These are phyloP conservation scores for Drosophila ezoana DNA, from an alignment of 2,888 invertebrate species.

Conservation along the genomic window DNA sequence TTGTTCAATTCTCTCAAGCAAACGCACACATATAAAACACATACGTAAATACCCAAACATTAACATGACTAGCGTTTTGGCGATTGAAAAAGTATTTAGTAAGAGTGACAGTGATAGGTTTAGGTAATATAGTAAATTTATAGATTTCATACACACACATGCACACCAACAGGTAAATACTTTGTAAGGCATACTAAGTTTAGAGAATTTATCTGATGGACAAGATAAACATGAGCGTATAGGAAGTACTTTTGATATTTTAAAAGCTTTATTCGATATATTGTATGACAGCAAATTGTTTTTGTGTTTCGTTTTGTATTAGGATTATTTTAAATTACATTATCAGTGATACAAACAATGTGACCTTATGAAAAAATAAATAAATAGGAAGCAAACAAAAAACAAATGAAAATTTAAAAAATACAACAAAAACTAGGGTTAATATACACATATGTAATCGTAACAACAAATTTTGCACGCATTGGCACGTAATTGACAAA, in stretches of 20 bases:
- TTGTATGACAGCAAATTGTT: slow-evolving; percentile 35
- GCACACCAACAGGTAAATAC: slow-evolving; percentile 45
- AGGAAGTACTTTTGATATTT: slow-evolving; percentile 33
- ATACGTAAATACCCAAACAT: slow-evolving; percentile 23
- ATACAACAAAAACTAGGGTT: slow-evolving; percentile 38
- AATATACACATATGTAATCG: slow-evolving; percentile 43
- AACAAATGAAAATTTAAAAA: slow-evolving; percentile 27
- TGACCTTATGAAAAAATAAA: slow-evolving; percentile 83
- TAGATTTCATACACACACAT: slow-evolving; percentile 65
- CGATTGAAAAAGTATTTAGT: slow-evolving; percentile 20
- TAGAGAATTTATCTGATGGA: slow-evolving; percentile 7
- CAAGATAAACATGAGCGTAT: slow-evolving; percentile 1
- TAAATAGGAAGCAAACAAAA: slow-evolving; percentile 52
- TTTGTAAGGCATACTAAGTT: slow-evolving; percentile 44
- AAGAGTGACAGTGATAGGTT: slow-evolving; percentile 48
- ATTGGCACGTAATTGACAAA: slow-evolving; percentile 61
- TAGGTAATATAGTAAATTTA: slow-evolving; percentile 41
- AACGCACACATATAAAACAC: slow-evolving; percentile 24
- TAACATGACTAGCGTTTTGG: slow-evolving; percentile 13
- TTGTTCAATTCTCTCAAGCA: slow-evolving; percentile 14
- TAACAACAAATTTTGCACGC: slow-evolving; percentile 69
- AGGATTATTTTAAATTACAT: slow-evolving; percentile 57
- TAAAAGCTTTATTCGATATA: slow-evolving; percentile 65
- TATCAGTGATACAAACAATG: slow-evolving; percentile 85
- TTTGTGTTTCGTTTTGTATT: slow-evolving; percentile 37